phyloP scores from a whole-genome alignment of 2,888 invertebrate genomes.

The Andrena marginata region DNA sequence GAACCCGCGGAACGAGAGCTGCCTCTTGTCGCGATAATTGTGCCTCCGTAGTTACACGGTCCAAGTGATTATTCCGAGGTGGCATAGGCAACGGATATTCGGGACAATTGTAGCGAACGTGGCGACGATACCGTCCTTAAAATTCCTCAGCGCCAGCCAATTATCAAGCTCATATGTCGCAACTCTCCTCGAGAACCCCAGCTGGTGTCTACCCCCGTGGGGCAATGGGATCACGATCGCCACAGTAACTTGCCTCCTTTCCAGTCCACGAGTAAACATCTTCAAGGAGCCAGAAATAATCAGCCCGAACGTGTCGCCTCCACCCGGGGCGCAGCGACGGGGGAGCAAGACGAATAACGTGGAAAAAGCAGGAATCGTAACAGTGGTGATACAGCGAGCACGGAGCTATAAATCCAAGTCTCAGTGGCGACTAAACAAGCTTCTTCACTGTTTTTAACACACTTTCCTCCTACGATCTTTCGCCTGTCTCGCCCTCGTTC shows the following conservation, averaged over 20 bases:
- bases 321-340: slow-evolving; percentile 7
- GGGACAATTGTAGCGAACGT: slow-evolving; percentile 60
- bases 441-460: slow-evolving; percentile 65
- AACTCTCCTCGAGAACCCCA: neutral
- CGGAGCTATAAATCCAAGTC: slow-evolving; percentile 61
- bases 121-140: slow-evolving; percentile 54
- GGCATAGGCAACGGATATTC: slow-evolving; percentile 52
- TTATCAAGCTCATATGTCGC: slow-evolving; percentile 45
- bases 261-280: too few species aligned
- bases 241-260: neutral
- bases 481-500: slow-evolving; percentile 24
- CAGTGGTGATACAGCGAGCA: slow-evolving; percentile 17
- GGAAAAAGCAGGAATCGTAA: slow-evolving; percentile 9
- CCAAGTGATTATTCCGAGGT: slow-evolving; percentile 68
- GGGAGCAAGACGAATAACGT: neutral
- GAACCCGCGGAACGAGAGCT: slow-evolving; percentile 10
- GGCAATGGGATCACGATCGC: neutral
- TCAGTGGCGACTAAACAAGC: slow-evolving; percentile 54
- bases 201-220: neutral
- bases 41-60: slow-evolving; percentile 44
- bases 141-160: slow-evolving; percentile 38
- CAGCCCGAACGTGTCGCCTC: neutral
- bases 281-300: neutral
- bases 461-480: slow-evolving; percentile 23
- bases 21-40: slow-evolving; percentile 51